phyloP scores from a whole-genome alignment of 2,113 vertebrate genomes.

The Aplodontia rufa region DNA sequence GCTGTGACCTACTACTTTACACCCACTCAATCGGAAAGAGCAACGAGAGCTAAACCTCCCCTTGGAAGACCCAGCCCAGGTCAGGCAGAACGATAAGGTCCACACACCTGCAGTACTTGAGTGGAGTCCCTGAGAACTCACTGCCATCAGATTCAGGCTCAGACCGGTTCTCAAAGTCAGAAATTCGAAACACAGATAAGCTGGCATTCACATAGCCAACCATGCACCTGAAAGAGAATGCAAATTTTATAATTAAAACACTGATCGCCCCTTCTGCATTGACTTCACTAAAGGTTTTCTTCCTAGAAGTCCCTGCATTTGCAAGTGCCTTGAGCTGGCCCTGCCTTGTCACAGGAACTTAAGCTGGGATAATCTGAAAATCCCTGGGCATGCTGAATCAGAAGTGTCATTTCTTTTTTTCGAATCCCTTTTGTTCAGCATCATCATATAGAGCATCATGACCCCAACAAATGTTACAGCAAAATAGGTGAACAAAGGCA shows the following conservation, averaged over 20 bases:
- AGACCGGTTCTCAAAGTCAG: conserved; percentile 93
- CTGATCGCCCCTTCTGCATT: neutral
- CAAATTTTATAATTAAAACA: conserved; percentile 53
- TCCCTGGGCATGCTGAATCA: neutral
- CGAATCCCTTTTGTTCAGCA: neutral
- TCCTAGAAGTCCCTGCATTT: neutral
- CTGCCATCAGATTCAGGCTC: conserved; percentile 90
- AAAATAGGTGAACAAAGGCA: neutral
- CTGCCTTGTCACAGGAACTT: neutral
- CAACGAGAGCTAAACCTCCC: neutral
- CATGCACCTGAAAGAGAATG: conserved; percentile 89
- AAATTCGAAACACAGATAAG: conserved; percentile 92
- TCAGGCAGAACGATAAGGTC: neutral
- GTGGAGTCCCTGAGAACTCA: conserved; percentile 88
- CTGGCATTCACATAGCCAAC: conserved; percentile 96
- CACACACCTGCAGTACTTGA: conserved; percentile 92
- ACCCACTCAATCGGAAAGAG: neutral
- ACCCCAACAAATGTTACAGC: neutral
- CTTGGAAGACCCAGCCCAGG: rapidly evolving
- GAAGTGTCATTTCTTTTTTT: neutral
- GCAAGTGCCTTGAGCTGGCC: too few species aligned
- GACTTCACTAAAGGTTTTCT: neutral
- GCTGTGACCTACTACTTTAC: neutral
- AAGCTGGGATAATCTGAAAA: neutral
- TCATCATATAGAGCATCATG: neutral